These are phyloP conservation scores for Entomyzon cyanotis DNA, from an alignment of 2,113 vertebrate genomes.

Conservation along the genomic window DNA sequence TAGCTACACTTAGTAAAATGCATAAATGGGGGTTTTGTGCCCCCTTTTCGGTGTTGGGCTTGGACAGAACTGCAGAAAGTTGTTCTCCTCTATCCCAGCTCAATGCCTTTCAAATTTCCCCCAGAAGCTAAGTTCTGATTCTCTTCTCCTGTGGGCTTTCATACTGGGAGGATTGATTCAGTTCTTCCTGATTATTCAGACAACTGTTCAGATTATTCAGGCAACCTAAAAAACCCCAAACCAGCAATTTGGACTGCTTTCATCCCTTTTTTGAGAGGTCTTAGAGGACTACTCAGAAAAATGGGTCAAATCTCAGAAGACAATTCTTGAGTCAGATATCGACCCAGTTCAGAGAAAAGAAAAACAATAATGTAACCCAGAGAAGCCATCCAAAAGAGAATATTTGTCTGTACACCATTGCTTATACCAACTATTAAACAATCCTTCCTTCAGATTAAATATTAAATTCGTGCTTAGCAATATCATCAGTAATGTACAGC, in stretches of 20 bases:
- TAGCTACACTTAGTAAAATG: background rate
- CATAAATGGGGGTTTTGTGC: background rate
- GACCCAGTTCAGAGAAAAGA: background rate
- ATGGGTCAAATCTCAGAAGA: conserved; percentile 7
- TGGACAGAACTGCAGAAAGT: background rate
- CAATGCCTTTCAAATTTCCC: rapidly evolving
- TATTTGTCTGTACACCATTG: background rate
- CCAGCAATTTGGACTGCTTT: background rate
- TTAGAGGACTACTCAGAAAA: background rate
- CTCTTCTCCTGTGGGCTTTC: background rate
- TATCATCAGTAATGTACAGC: background rate
- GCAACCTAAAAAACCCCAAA: background rate
- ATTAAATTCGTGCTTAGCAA: background rate
- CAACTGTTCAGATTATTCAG: background rate
- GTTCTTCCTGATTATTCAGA: background rate
- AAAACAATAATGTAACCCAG: background rate
- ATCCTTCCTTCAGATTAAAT: background rate
- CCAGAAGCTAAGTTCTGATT: no score
- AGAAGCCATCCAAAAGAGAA: background rate
- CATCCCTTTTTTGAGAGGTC: background rate
- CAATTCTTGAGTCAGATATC: background rate
- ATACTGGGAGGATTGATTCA: rapidly evolving
- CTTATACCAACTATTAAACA: background rate
- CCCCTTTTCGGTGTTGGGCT: background rate
- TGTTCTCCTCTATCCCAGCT: background rate